Evolutionary conservation across 1,140 invertebrate genomes (phyloP).

Genomic region (Goniozus legneri): DNA sequence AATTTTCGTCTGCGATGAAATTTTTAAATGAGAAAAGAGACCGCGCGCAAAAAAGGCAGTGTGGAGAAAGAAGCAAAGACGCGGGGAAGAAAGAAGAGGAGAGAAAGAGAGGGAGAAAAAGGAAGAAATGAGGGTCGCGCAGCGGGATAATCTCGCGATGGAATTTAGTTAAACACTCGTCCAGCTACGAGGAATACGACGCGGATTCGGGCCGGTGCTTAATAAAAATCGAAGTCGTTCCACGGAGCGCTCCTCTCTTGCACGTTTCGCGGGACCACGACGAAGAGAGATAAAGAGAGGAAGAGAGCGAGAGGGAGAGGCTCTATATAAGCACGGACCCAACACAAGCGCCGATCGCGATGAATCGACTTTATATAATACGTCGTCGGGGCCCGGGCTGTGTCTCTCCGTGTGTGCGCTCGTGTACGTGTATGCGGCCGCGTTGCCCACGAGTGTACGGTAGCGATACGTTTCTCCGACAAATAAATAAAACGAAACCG

Average conservation of each 20-base stretch:
- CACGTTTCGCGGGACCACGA: constrained; percentile 15
- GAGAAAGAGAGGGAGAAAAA: not conserved
- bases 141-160: constrained; percentile 28
- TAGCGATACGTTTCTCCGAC: constrained; percentile 52
- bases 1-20: too few relatives aligned
- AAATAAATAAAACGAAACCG: constrained; percentile 53
- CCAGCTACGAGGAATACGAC: constrained; percentile 8
- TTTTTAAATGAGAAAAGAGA: too few relatives aligned
- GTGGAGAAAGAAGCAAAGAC: constrained; percentile 4
- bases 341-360: too few relatives aligned
- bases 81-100: constrained; percentile 5
- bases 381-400: too few relatives aligned
- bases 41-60: too few relatives aligned
- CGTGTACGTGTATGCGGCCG: constrained; percentile 8
- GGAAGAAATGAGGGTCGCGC: constrained; percentile 7
- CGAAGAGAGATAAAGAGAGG: too few relatives aligned
- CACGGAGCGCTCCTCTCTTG: constrained; percentile 13
- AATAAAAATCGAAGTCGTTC: constrained; percentile 34
- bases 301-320: too few relatives aligned
- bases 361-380: too few relatives aligned
- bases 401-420: constrained; percentile 26
- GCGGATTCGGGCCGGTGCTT: constrained; percentile 28
- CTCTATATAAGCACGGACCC: too few relatives aligned
- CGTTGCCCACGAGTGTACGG: constrained; percentile 43
- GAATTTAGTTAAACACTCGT: constrained; percentile 37